These are phyloP conservation scores for Scomber japonicus DNA, from an alignment of 2,113 vertebrate genomes.

Conservation along the genomic window DNA sequence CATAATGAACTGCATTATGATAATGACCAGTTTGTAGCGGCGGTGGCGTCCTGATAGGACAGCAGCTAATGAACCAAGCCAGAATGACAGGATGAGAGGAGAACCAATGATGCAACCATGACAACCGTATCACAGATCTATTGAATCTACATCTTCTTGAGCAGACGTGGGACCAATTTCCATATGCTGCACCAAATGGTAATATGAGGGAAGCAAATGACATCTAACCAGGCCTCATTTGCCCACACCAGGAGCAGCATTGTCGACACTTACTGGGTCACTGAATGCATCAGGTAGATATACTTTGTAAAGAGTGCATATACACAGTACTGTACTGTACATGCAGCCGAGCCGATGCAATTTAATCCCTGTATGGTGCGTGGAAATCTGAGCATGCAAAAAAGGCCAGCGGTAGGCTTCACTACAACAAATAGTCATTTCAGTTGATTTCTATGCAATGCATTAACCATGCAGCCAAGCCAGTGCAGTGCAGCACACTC, in stretches of 20 bases:
- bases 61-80: constrained; percentile 67
- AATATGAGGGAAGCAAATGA: constrained; percentile 71
- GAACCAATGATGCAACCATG: constrained; percentile 69
- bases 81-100: constrained; percentile 69
- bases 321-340: constrained; percentile 69
- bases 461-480: constrained; percentile 84
- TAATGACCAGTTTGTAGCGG: constrained; percentile 52
- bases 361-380: constrained; percentile 37
- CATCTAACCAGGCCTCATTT: constrained; percentile 76
- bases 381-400: constrained; percentile 73
- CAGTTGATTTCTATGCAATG: constrained; percentile 70
- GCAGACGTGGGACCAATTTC: constrained; percentile 67
- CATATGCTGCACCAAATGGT: constrained; percentile 75
- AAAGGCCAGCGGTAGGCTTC: constrained; percentile 50
- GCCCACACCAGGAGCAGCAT: constrained; percentile 79
- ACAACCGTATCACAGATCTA: constrained; percentile 67
- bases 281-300: constrained; percentile 56
- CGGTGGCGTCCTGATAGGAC: constrained; percentile 55
- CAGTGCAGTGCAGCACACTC: constrained; percentile 81
- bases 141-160: constrained; percentile 62
- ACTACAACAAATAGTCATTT: constrained; percentile 56
- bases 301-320: constrained; percentile 61
- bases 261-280: constrained; percentile 62
- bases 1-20: constrained; percentile 59
- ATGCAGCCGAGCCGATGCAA: constrained; percentile 71